Evolutionary conservation across 1,140 invertebrate species (phyloP), one percentile per base, ranked within the genome.

Genomic region (Drosophila melanica): DNA sequence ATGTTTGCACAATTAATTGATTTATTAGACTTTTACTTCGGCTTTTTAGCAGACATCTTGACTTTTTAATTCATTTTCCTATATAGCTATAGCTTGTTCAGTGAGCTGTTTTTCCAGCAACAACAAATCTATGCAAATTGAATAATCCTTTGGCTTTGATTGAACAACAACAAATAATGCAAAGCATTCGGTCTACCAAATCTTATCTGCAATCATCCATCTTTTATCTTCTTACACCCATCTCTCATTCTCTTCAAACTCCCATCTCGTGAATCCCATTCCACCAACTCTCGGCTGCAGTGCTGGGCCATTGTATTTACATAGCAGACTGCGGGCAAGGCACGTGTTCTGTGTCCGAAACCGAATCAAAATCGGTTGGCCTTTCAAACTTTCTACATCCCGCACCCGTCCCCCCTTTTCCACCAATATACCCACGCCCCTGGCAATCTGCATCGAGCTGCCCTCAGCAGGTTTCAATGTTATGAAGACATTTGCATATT

Each of bases 401-500:
- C 27, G 27, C 27, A 2, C 20, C 20, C 3, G 1, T 20, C 5
- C 39, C 20, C 44, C 16, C 11, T 16, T n/a, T 27, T 0, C 7
- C 12, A 20, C 6, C 20, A 27, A 27, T 7, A 8, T 20, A 27
- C 53, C 39, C 39, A 16, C 8, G 16, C 30, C 53, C 35, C 30
- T 18, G 8, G 37, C 63, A 64, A 70, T 72, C 59, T 41, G 60
- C 53, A 42, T 14, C 27, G 63, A 66, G 27, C 71, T 71, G 71
- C 45, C 45, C 73, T 81, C 79, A 81, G 79, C 74, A 81, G 70
- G 79, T 78, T 81, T 76, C 66, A 67, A 89, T 82, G 77, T 77
- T 77, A 89, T 84, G 59, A 84, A 89, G 79, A 84, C 79, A 89
- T 89, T 89, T 89, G 85, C 84, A 89, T 89, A 89, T 84, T 89